Evolutionary conservation across 1,140 invertebrate genomes (phyloP), one percentile per base, ranked within the genome.

Genomic region (Lysiphlebus fabarum): DNA sequence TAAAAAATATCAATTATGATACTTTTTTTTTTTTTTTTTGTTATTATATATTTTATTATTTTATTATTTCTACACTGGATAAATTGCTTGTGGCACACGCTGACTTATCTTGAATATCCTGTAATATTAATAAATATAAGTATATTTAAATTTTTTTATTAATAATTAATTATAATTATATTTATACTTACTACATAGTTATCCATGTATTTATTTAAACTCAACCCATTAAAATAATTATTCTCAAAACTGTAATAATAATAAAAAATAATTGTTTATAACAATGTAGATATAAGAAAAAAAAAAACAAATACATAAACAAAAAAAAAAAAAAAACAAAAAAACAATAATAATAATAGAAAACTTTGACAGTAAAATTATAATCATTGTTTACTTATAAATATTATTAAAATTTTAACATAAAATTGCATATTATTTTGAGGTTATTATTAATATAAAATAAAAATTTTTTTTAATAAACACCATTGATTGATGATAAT

Each of bases 111-210:
- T 26, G 17, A 26, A 26, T 4, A 26, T 26, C 17, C 17, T 26
- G 17, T 26, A 26, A 26, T 2, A 2, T 2, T 26, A 26, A 26
- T 26, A 26, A 26, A 26, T 26, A 26, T 4, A 42, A 44, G 12
- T 33, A 17, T 41, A 10, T 43, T 36, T 40, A 51, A 40, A 59
- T 38, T 2, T 53, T 36, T 63, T 63, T 2, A 42, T 51, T 5
- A 34, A 14, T 41, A 37, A 11, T n/a, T 34, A 43, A 38, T 48
- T 11, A 5, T 37, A 51, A 10, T 14, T n/a, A 40, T 42, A 34
- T 5, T 42, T 34, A 62, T 71, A 79, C 77, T 78, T 59, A 78
- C 77, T 79, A 79, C 76, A 79, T 79, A 77, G 74, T 68, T 77
- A 68, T 77, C 70, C 72, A 74, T 76, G 70, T 77, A 74, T 71